Base-by-base conservation (phyloP, 2,113 vertebrate species). In the Phoenicopterus ruber region DNA sequence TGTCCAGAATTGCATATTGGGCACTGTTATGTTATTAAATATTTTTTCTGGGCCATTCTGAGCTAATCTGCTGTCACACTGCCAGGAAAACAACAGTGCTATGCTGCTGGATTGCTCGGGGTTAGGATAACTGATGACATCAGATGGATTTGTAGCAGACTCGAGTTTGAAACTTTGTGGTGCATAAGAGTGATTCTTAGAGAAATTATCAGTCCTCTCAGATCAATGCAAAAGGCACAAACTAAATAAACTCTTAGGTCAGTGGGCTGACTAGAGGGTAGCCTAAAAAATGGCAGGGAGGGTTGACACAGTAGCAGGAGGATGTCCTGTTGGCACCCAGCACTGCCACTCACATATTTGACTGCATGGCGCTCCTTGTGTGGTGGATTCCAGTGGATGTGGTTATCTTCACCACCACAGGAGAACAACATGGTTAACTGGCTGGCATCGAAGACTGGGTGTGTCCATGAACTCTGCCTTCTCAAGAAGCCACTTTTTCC, bases 71-170 rank as follows among this genome's bases (percentile, higher is more conserved):
- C 62, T 94, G 89, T 91, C 78, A 94, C 9, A 2, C 19, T 90
- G 96, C 96, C 94, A 96, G 90, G 79, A 95, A 96, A 97, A 91
- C 81, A 96, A 85, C 79, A 82, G 62, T 49, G 25, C 49, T 91
- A 46, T n/a, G 66, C 82, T 85, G 82, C 67, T 0, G 0, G 58
- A 90, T 93, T 88, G 78, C 62, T 88, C 26, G 0, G 84, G 92
- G 90, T 96, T 97, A 97, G 83, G 86, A 94, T 94, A 96, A 95
- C 86, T 69, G 62, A 95, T 97, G 89, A 96, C 78, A 84, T 96
- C 93, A 95, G 89, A 61, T 20, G 44, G 40, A 84, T 87, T 84
- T 86, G 70, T 40, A 82, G 81, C 81, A 89, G 76, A 84, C 24
- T 71, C 5, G 5, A 55, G 32, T 71, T 76, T 65, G 84, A 69